Base-by-base conservation (phyloP, 2,113 vertebrate species). In the Merops nubicus region DNA sequence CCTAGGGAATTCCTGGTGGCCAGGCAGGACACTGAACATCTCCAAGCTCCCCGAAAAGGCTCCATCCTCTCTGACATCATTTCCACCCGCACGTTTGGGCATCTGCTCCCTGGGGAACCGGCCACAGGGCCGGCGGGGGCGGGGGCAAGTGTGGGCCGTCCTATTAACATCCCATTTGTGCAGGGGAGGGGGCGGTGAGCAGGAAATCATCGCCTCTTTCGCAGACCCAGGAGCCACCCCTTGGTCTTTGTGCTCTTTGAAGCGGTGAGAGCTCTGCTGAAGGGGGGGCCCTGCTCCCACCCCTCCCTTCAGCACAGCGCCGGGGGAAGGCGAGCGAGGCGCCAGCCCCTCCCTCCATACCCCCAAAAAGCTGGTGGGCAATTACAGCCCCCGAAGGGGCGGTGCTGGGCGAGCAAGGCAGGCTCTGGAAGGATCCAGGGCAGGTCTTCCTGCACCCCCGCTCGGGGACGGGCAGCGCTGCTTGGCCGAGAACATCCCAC, bases 131-230 rank as follows among this genome's bases (percentile, higher is more conserved):
- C 2, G 42, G 54, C 48, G 33, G 20, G 8, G 68, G 5, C n/a
- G 50, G 34, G 63, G 28, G 15, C 21, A 65, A 69, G 56, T 67
- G 40, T 43, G 57, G 67, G 62, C 20, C 85, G 79, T 14, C 26
- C 74, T 79, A 48, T 89, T 63, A 59, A 60, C 54, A 67, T 14
- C 70, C 70, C 12, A 1, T 63, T 67, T 56, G 56, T n/a, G 23
- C 4, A 31, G 51, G 42, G 57, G 83, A 88, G 70, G 34, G 67
- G 91, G 92, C 3, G 29, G 75, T 17, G 82, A 88, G 93, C 50
- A 50, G 93, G 94, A 34, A 94, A 84, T 72, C 81, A 94, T 45
- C 84, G 83, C 89, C 68, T 54, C 47, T 85, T 96, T 88, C 88
- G 87, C 69, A 69, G 59, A 2, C 73, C 31, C 16, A 48, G 75